Base-by-base conservation (phyloP, 2,113 vertebrate genomes). In the Rhinolophus ferrumequinum region DNA sequence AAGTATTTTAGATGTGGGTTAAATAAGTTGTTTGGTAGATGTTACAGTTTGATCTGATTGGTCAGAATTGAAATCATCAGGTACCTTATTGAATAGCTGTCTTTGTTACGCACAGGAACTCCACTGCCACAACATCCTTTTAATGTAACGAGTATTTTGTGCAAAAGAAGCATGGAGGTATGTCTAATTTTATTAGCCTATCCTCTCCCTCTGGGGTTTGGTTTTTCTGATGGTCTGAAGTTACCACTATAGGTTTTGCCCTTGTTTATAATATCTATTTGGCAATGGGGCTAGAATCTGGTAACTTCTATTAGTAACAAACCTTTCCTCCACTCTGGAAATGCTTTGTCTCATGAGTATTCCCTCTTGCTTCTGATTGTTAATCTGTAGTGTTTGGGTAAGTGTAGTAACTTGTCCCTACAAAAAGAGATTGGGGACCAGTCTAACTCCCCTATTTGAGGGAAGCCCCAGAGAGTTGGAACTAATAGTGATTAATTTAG, bases 1-100 rank as follows among this genome's bases (percentile, higher is more conserved):
- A 94, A 33, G 30, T 85, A 76, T 77, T 95, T 94, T 92, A 86
- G 26, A 70, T 90, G 8, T 92, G 41, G 16, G 86, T 86, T 94
- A 92, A 79, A 14, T 70, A 82, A 94, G 72, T 92, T 28, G 9
- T 83, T 96, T 73, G 80, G 30, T 62, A 56, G 24, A 76, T 86
- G 58, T 90, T 93, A 38, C 28, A 38, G 30, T 90, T 94, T 70
- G 30, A 89, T 76, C 38, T 76, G 21, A 66, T 66, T 95, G 80
- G 52, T 88, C 66, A 92, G 69, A 86, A 82, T 54, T 87, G 33
- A 90, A 66, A 81, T 84, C 30, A 83, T 62, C 54, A 90, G 75
- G 35, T 72, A 72, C 44, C 26, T 87, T 82, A 64, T 12, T 96
- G 18, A 83, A 62, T 24, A 79, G 2, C 13, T 69, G n/a, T 35